phyloP scores from a whole-genome alignment of 2,888 invertebrate species.

The Tortrix viridana region DNA sequence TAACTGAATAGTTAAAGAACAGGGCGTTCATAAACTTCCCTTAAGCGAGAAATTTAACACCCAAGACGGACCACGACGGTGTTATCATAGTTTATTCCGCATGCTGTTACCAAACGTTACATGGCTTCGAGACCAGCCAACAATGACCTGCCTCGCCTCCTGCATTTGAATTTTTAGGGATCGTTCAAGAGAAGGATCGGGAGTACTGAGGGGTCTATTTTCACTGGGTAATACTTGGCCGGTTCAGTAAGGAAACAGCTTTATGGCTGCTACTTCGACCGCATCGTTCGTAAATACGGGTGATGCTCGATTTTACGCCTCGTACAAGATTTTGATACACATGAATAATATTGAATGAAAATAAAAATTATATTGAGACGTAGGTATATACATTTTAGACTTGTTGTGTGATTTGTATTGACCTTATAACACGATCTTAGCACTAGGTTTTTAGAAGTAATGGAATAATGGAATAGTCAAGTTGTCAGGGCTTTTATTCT shows the following conservation, averaged over 20 bases:
- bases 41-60: slow-evolving; percentile 60
- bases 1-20: slow-evolving; percentile 1
- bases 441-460: too few species aligned
- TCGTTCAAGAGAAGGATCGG: slow-evolving; percentile 35
- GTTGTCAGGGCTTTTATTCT: too few species aligned
- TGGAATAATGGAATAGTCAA: too few species aligned
- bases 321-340: slow-evolving; percentile 37
- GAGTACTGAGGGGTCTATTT: slow-evolving; percentile 50
- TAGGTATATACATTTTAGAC: too few species aligned
- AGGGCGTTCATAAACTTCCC: slow-evolving; percentile 25
- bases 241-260: slow-evolving; percentile 71
- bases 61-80: slow-evolving; percentile 64
- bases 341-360: slow-evolving; percentile 10
- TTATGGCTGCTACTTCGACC: slow-evolving; percentile 71
- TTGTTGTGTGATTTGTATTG: too few species aligned
- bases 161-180: slow-evolving; percentile 37
- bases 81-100: slow-evolving; percentile 77
- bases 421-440: too few species aligned
- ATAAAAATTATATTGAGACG: neutral
- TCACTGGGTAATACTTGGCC: slow-evolving; percentile 55
- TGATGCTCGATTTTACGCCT: slow-evolving; percentile 61
- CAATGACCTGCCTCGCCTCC: slow-evolving; percentile 46
- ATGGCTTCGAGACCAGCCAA: slow-evolving; percentile 49
- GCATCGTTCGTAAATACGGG: slow-evolving; percentile 61
- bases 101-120: slow-evolving; percentile 69